A percentile compares a stretch with the other conserved stretches of the same genome.
These are phyloP conservation scores for Athrips mouffetella DNA, from an alignment of 2,888 invertebrate genomes.

Conservation along the genomic window DNA sequence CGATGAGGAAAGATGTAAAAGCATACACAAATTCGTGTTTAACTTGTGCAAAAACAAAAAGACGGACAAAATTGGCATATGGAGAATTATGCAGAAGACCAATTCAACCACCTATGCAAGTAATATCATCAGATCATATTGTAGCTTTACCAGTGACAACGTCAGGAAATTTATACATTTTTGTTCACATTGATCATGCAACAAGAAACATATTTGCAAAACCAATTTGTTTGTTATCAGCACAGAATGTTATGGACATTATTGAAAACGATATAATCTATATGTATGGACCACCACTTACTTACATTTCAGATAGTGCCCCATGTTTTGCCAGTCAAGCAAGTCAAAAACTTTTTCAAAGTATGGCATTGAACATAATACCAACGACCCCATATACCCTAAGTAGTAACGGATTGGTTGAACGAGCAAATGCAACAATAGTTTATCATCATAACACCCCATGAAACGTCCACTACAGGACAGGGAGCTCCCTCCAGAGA, in stretches of 20 bases:
- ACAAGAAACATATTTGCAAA: conserved; percentile 19
- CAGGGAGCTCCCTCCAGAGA: too few relatives aligned
- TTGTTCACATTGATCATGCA: conserved; percentile 18
- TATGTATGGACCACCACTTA: conserved; percentile 17
- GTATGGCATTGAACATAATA: too few relatives aligned
- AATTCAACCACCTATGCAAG: conserved; percentile 10
- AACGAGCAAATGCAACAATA: too few relatives aligned
- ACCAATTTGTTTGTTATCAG: conserved; percentile 2
- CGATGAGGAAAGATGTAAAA: conserved; percentile 12
- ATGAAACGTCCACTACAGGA: too few relatives aligned
- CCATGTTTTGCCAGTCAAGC: too few relatives aligned
- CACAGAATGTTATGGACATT: conserved; percentile 8
- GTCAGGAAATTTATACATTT: conserved; percentile 20
- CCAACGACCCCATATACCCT: too few relatives aligned
- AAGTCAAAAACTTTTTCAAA: too few relatives aligned
- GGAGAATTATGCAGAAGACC: conserved; percentile 15
- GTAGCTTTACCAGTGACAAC: conserved; percentile 11
- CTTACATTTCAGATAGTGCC: too few relatives aligned
- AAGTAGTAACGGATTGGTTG: too few relatives aligned
- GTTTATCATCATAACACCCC: too few relatives aligned
- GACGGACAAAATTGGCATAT: conserved; percentile 11
- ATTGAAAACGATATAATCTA: conserved; percentile 17
- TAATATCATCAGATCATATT: neutral
- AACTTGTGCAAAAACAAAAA: conserved; percentile 5
- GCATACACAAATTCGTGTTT: conserved; percentile 15